Conservation (phyloP, 2,797 vertebrate species). For the Argyrosomus regius region DNA sequence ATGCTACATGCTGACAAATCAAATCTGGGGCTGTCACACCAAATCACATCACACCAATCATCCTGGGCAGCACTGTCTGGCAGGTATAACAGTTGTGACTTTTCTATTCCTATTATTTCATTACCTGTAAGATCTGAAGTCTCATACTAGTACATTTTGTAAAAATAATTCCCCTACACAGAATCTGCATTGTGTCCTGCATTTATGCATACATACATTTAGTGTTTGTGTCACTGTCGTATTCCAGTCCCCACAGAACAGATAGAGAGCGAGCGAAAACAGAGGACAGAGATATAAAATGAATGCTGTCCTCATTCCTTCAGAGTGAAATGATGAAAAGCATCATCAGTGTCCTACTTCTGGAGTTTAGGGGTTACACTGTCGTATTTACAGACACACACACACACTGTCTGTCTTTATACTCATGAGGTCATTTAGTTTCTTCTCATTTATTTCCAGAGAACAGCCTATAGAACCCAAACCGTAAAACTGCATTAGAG, state of each 20-base stretch:
- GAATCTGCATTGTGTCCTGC: background rate
- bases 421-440: conserved; percentile 14
- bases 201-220: conserved; percentile 1
- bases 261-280: conserved; percentile 1
- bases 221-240: background rate
- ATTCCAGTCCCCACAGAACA: background rate
- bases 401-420: conserved; percentile 2
- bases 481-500: background rate
- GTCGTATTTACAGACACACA: conserved; percentile 11
- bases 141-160: background rate
- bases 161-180: background rate
- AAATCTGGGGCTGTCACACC: too few species aligned
- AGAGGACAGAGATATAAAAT: conserved; percentile 23
- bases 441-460: background rate
- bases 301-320: conserved; percentile 52
- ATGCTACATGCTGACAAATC: too few species aligned
- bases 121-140: background rate
- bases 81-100: too few species aligned
- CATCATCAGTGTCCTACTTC: conserved; percentile 52
- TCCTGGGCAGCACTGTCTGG: too few species aligned
- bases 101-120: background rate
- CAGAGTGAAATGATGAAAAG: conserved; percentile 54
- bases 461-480: background rate
- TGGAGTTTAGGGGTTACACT: conserved; percentile 42
- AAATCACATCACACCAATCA: too few species aligned